These are phyloP conservation scores for Etheostoma perlongum DNA, from an alignment of 2,797 vertebrate genomes.

Conservation along the genomic window DNA sequence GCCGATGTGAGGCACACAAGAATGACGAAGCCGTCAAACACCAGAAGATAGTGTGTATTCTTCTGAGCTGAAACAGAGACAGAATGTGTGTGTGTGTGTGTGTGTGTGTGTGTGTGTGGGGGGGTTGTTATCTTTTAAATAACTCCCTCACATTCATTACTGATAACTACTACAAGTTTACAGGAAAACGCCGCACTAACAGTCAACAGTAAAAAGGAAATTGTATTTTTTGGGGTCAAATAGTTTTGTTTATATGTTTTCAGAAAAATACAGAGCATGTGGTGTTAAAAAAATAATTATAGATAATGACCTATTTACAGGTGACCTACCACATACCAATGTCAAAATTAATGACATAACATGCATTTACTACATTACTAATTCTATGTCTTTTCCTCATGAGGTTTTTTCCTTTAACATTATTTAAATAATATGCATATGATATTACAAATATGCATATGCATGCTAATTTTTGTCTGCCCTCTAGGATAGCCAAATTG, in stretches of 20 bases:
- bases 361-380: too few species aligned
- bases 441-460: background rate
- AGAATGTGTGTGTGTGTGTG: background rate
- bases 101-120: background rate
- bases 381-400: too few species aligned
- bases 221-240: background rate
- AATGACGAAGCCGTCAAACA: slow-evolving; percentile 94
- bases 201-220: slow-evolving; percentile 7
- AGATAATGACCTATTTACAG: background rate
- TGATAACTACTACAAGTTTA: slow-evolving; percentile 48
- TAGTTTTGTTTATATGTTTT: background rate
- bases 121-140: slow-evolving; percentile 48
- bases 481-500: background rate
- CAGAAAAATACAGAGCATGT: background rate
- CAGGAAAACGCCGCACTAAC: slow-evolving; percentile 35
- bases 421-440: background rate
- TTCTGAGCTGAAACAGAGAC: slow-evolving; percentile 88
- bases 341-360: background rate
- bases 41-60: slow-evolving; percentile 90
- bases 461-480: background rate
- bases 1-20: slow-evolving; percentile 91
- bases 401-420: background rate
- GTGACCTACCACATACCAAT: background rate
- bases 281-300: background rate
- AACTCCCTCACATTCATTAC: slow-evolving; percentile 40